Conservation (phyloP, 2,888 invertebrate species). For the Sphaerophoria rueppellii region DNA sequence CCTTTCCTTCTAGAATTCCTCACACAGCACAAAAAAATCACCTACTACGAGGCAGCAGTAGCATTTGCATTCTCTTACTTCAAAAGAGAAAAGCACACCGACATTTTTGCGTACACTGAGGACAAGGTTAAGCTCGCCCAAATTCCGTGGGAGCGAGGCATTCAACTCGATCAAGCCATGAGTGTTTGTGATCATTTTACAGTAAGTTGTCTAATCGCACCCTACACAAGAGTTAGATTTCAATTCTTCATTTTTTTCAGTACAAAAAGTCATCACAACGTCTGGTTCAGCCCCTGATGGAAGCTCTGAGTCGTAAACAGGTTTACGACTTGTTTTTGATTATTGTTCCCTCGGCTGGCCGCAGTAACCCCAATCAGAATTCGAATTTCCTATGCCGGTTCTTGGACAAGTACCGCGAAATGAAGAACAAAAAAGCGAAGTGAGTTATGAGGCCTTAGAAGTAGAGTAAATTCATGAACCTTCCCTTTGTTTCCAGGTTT, state of each 20-base stretch:
- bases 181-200: constrained; percentile 53
- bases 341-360: constrained; percentile 79
- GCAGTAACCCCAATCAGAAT: constrained; percentile 77
- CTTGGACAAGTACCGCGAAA: constrained; percentile 77
- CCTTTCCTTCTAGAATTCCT: constrained; percentile 74
- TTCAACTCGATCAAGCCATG: constrained; percentile 74
- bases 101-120: constrained; percentile 77
- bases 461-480: background rate
- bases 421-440: constrained; percentile 78
- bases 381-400: constrained; percentile 75
- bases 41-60: constrained; percentile 78
- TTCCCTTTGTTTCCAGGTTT: constrained; percentile 75
- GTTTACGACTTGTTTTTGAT: constrained; percentile 79
- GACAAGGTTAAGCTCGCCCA: constrained; percentile 73
- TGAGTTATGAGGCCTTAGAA: too few species aligned
- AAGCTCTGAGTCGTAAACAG: constrained; percentile 75
- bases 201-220: constrained; percentile 37
- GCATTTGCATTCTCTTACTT: constrained; percentile 79
- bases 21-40: constrained; percentile 75
- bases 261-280: constrained; percentile 73
- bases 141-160: constrained; percentile 76
- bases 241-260: constrained; percentile 72
- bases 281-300: constrained; percentile 76
- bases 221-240: background rate
- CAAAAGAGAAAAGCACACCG: constrained; percentile 76